Evolutionary conservation across 2,797 vertebrate species (phyloP).

Genomic region (Pelodytes ibericus): DNA sequence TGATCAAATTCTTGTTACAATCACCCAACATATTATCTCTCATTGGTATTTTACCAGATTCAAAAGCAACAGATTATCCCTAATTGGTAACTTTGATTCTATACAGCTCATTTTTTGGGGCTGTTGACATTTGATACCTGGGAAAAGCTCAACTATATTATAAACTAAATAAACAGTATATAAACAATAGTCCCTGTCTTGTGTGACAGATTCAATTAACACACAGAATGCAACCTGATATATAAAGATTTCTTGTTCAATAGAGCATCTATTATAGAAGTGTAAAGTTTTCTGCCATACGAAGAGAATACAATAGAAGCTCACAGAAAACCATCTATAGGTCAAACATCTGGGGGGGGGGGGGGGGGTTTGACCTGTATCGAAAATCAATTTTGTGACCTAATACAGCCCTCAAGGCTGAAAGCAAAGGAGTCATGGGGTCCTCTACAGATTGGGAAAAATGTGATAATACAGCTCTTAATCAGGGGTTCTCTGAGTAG

Average conservation of each 20-base stretch:
- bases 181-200: no score
- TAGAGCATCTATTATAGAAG: not conserved
- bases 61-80: no score
- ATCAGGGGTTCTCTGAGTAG: not conserved
- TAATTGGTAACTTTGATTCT: no score
- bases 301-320: not conserved
- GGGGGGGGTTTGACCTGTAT: not conserved
- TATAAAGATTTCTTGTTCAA: not conserved
- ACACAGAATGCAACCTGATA: not conserved
- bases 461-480: not conserved
- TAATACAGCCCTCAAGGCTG: not conserved
- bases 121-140: no score
- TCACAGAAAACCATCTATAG: not conserved
- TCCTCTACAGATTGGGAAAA: not conserved
- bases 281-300: not conserved
- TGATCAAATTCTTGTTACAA: no score
- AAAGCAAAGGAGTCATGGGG: not conserved
- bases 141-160: no score
- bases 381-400: conserved; percentile 18
- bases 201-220: not conserved
- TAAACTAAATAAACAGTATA: no score
- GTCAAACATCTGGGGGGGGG: not conserved
- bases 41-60: no score
- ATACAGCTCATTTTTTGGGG: no score
- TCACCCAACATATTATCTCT: no score